Conservation (phyloP, 2,113 vertebrate species). For the Tragelaphus strepsiceros region DNA sequence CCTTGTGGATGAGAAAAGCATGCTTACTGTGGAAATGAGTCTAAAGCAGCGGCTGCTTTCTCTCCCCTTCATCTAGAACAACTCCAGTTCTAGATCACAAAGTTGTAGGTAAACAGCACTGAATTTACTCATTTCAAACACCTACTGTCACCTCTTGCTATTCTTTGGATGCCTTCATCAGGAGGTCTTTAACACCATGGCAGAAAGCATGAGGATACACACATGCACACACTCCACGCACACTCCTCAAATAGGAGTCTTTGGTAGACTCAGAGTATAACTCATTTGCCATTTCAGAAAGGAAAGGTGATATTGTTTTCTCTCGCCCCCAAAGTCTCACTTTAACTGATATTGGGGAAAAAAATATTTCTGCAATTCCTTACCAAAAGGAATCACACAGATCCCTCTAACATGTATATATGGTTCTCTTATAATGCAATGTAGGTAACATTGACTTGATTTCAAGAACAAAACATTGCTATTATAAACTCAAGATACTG, state of each 20-base stretch:
- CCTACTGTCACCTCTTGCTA: slow-evolving; percentile 18
- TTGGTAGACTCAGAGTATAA: slow-evolving; percentile 76
- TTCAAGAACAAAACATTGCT: slow-evolving; percentile 9
- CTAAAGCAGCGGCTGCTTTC: background rate
- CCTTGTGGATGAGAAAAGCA: background rate
- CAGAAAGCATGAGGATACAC: background rate
- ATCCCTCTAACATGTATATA: background rate
- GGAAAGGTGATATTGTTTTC: background rate
- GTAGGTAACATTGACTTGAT: background rate
- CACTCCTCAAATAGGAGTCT: slow-evolving; percentile 60
- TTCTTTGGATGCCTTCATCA: slow-evolving; percentile 46
- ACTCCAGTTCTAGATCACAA: slow-evolving; percentile 46
- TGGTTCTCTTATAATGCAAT: background rate
- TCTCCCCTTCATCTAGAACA: background rate
- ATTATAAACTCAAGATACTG: background rate
- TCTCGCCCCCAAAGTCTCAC: background rate
- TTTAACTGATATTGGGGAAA: background rate
- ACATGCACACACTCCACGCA: slow-evolving; percentile 43
- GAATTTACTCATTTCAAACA: slow-evolving; percentile 30
- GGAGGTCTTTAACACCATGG: slow-evolving; percentile 41
- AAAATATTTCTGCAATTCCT: slow-evolving; percentile 12
- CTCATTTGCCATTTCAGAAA: slow-evolving; percentile 14
- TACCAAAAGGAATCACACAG: background rate
- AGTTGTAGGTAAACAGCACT: slow-evolving; percentile 37
- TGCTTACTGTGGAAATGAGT: background rate